Evolutionary conservation across 2,888 invertebrate species (phyloP), one percentile per base, ranked within the genome.

Genomic region (Silvanus unidentatus): DNA sequence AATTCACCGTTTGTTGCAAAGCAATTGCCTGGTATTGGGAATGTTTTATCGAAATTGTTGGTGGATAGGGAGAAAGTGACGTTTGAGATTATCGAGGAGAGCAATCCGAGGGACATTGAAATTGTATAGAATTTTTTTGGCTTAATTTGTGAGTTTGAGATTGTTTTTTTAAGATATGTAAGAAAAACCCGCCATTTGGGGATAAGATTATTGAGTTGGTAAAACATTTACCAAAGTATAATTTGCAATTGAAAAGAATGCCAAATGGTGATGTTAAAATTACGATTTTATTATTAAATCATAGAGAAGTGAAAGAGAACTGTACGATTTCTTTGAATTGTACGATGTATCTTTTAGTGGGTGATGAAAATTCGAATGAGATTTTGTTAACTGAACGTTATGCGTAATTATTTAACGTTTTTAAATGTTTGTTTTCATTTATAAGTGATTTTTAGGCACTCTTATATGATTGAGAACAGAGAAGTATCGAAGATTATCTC

Each of bases 71-170:
- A 84, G 9, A 80, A 86, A 65, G 78, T 76, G 1, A 78, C 78
- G 40, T 83, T 88, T 60, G 72, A 79, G 63, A 69, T 77, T 42
- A 66, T 88, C 16, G 73, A 77, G 47, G 77, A 80, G 51, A 77
- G 81, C 16, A 82, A 85, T 71, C 85, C 88, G 1, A 75, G 86
- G 58, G 82, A 86, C 60, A 72, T 89, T 54, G 88, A 88, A 74
- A 72, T 82, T 73, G 82, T 82, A 12, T 5, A 8, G 3, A 32
- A 32, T 8, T 22, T 3, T 22, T 22, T 22, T 3, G 22, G 3
- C 9, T 22, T 14, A 14, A 10, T 51, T 61, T 59, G 84, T 86
- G 62, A 76, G 5, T 32, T 32, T 32, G n/a, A n/a, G n/a, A 11
- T 32, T 32, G 32, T 32, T 32, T 32, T 11, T 32, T 32, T 32